Percentiles rank a stretch among this genome's conserved stretches.
Conservation (phyloP, 2,113 vertebrate genomes). For the Sardina pilchardus region DNA sequence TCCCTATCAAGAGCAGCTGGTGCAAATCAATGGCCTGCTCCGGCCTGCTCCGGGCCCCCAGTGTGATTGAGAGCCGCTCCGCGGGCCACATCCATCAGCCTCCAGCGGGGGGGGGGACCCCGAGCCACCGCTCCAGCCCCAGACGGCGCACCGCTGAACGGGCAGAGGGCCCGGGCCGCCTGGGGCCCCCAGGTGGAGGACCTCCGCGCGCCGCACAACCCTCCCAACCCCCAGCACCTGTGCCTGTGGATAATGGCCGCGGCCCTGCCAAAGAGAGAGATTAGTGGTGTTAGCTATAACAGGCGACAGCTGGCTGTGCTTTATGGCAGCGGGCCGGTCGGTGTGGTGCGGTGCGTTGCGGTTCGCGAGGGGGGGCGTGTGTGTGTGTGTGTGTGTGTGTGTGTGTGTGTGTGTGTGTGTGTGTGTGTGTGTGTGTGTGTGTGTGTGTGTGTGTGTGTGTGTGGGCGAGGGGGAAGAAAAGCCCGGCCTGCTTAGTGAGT, state of each 20-base stretch:
- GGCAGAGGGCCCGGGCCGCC: not conserved
- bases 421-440: too few species aligned
- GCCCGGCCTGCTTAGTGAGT: not conserved
- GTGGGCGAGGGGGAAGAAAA: not conserved
- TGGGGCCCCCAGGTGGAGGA: not conserved
- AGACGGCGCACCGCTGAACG: not conserved
- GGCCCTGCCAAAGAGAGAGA: not conserved
- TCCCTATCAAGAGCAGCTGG: slow-evolving; percentile 54
- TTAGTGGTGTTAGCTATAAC: slow-evolving; percentile 1
- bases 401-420: too few species aligned
- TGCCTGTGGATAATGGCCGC: not conserved
- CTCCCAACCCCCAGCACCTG: not conserved
- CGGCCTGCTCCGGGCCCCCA: not conserved
- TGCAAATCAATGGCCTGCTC: slow-evolving; percentile 62
- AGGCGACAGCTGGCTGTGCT: not conserved
- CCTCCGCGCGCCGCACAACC: not conserved
- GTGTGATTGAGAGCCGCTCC: slow-evolving; percentile 57
- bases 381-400: too few species aligned
- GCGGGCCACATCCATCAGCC: slow-evolving; percentile 61
- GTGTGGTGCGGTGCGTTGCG: too few species aligned
- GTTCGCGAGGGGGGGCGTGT: too few species aligned
- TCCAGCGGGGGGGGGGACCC: slow-evolving; percentile 38
- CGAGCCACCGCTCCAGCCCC: not conserved
- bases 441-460: too few species aligned
- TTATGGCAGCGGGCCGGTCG: not conserved